Percentiles rank a stretch among this genome's conserved stretches.
phyloP scores from a whole-genome alignment of 2,113 vertebrate genomes.

The Otus sunia region DNA sequence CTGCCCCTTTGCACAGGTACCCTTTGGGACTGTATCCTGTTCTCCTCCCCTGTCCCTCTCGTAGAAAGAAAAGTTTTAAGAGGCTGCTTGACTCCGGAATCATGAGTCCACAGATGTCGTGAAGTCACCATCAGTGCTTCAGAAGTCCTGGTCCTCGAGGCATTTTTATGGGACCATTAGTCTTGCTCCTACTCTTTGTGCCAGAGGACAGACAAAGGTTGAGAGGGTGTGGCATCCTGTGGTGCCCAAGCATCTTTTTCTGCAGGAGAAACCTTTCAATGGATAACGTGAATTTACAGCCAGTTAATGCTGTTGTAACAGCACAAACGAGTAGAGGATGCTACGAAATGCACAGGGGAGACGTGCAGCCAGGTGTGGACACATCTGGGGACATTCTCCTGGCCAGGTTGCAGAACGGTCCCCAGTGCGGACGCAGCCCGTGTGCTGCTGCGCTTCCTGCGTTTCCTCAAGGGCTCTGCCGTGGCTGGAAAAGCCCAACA shows the following conservation, averaged over 20 bases:
- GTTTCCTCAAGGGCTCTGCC: fast-evolving
- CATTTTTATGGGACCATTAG: neutral
- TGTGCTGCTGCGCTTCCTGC: neutral
- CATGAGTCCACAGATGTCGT: neutral
- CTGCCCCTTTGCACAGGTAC: neutral
- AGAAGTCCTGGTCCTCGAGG: neutral
- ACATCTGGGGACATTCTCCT: fast-evolving
- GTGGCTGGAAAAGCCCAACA: neutral
- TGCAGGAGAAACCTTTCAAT: neutral
- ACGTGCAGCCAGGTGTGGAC: neutral
- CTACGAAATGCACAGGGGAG: neutral
- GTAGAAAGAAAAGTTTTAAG: neutral
- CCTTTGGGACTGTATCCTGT: neutral
- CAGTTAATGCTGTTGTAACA: neutral
- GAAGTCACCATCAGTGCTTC: neutral
- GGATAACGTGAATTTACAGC: neutral
- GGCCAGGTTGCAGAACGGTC: neutral
- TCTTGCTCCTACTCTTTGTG: neutral
- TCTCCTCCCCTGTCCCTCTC: neutral
- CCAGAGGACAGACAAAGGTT: neutral
- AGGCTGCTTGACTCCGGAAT: neutral
- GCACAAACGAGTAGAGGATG: neutral
- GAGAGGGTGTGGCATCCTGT: neutral
- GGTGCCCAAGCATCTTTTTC: no score
- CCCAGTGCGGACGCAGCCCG: neutral